Percentiles rank a stretch among this genome's conserved stretches.
Conservation (phyloP, 2,888 invertebrate genomes). For the Melitaea athalia region DNA sequence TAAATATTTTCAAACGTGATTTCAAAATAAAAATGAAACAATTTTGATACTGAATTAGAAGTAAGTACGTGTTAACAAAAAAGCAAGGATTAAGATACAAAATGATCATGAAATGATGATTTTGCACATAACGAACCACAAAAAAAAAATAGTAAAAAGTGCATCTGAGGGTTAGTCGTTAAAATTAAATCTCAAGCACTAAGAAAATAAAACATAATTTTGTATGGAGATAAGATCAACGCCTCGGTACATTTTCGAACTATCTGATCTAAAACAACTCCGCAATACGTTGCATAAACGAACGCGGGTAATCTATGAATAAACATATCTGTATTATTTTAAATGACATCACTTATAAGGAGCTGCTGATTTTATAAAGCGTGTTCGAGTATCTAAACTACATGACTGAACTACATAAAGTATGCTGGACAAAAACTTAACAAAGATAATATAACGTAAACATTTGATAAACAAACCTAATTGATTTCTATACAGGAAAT, state of each 20-base stretch:
- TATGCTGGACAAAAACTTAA: background rate
- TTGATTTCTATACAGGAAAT: too few species aligned
- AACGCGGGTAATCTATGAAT: slow-evolving; percentile 46
- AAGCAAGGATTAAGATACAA: too few species aligned
- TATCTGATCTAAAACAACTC: slow-evolving; percentile 26
- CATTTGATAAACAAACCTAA: too few species aligned
- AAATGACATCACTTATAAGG: slow-evolving; percentile 45
- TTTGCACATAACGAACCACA: background rate
- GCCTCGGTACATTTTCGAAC: background rate
- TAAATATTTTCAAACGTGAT: too few species aligned
- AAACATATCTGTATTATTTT: slow-evolving; percentile 51
- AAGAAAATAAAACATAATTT: background rate
- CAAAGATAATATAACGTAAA: too few species aligned
- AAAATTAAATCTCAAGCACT: background rate
- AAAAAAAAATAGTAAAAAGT: background rate
- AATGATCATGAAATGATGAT: background rate
- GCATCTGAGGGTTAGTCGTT: background rate
- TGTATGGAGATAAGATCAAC: background rate
- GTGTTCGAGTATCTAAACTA: background rate
- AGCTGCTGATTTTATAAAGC: slow-evolving; percentile 20
- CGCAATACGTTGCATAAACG: slow-evolving; percentile 39
- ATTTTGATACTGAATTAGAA: too few species aligned
- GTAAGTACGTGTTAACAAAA: too few species aligned
- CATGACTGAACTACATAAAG: background rate
- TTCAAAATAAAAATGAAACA: too few species aligned